These are phyloP conservation scores for Buathra laborator DNA, from an alignment of 2,888 invertebrate species.

Conservation along the genomic window DNA sequence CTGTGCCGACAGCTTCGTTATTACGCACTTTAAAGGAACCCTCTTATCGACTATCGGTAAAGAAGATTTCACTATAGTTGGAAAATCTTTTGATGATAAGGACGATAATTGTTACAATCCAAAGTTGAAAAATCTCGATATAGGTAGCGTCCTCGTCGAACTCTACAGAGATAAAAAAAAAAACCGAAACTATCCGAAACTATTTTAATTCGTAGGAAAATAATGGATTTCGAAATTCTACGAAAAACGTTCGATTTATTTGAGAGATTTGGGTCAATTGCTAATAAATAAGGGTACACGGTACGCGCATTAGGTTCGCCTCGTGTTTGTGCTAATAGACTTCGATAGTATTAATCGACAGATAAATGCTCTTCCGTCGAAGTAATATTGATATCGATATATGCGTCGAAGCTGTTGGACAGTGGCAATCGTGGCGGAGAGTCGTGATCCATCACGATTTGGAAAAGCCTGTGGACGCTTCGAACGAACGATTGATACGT, in stretches of 20 bases:
- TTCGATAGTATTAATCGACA: slow-evolving; percentile 10
- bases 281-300: slow-evolving; percentile 53
- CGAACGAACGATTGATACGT: slow-evolving; percentile 38
- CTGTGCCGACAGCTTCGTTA: not conserved
- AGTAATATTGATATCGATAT: not conserved
- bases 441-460: slow-evolving; percentile 45
- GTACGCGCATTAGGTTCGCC: slow-evolving; percentile 17
- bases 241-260: slow-evolving; percentile 48
- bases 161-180: not conserved
- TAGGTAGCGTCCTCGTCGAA: not conserved
- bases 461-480: not conserved
- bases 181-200: not conserved
- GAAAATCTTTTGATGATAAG: not conserved
- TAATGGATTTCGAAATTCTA: not conserved
- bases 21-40: not conserved
- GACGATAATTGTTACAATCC: not conserved
- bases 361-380: slow-evolving; percentile 23
- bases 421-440: slow-evolving; percentile 21
- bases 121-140: not conserved
- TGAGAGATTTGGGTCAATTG: slow-evolving; percentile 22
- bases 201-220: not conserved
- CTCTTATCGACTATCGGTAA: not conserved
- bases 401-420: not conserved
- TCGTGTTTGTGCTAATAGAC: slow-evolving; percentile 3
- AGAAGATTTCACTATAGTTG: not conserved